Evolutionary conservation across 2,888 invertebrate genomes (phyloP), one percentile per base, ranked within the genome.

Genomic region (Synanthedon tipuliformis): DNA sequence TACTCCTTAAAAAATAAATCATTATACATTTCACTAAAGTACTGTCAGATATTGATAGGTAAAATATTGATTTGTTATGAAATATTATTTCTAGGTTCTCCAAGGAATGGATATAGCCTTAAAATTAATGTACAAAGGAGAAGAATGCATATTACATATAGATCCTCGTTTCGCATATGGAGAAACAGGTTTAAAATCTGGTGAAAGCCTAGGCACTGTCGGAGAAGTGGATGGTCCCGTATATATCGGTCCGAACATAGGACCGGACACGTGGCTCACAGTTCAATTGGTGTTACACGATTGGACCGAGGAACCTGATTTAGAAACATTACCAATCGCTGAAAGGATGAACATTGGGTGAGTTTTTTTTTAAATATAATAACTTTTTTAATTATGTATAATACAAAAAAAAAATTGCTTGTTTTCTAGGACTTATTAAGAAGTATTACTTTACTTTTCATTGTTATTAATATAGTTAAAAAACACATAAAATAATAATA

Each of bases 91-190:
- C 51, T 59, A 90, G 89, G 75, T 91, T 8, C 77, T 93, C 52
- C 91, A 94, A 91, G 97, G 96, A 8, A 71, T 97, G 66, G 97
- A 97, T 77, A 89, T 97, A 78, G 92, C 93, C 15, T 76, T 96
- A 59, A 92, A 95, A 23, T 81, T 97, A 62, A 97, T 97, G 97
- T 91, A 94, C 70, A 87, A 91, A 65, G 93, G 92, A 1, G 97
- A 98, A 85, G 87, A 89, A 61, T 92, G 94, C 54, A 88, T 92
- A 60, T 76, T 97, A 50, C 89, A 90, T 70, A 86, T 96, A 52
- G 90, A 92, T 57, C 89, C 95, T 3, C 89, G 96, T 61, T 95
- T 97, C 81, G 97, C 92, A 3, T 98, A 93, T 72, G 96, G 97
- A 0, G 86, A 90, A 1, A 71, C 88, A 51, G 97, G 97, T 0